phyloP scores from a whole-genome alignment of 1,140 invertebrate species.

The Epicauta chinensis region DNA sequence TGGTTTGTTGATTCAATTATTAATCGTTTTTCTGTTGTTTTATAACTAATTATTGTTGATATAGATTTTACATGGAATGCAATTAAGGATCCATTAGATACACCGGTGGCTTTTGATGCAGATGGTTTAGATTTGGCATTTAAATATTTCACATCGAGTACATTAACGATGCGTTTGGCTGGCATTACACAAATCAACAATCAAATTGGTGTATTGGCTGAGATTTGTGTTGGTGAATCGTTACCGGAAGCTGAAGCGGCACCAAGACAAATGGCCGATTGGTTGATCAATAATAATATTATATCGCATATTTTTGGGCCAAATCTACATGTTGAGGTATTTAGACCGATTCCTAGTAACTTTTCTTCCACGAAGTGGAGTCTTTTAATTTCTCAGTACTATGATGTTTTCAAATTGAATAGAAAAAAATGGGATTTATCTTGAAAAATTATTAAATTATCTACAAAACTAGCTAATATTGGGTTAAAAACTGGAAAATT shows the following conservation, averaged over 20 bases:
- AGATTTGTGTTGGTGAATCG: constrained; percentile 80
- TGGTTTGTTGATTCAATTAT: constrained; percentile 46
- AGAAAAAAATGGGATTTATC: too few species aligned
- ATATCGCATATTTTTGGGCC: constrained; percentile 93
- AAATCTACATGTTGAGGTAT: constrained; percentile 88
- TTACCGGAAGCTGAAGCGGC: constrained; percentile 75
- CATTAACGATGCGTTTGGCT: constrained; percentile 84
- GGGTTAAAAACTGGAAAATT: too few species aligned
- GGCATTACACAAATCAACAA: constrained; percentile 91
- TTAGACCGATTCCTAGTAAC: too few species aligned
- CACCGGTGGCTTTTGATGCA: constrained; percentile 77
- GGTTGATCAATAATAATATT: constrained; percentile 86
- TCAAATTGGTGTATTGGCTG: constrained; percentile 85
- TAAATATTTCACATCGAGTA: constrained; percentile 91
- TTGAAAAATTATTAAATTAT: too few species aligned
- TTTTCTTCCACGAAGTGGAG: too few species aligned
- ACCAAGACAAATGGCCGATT: constrained; percentile 76
- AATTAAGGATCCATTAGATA: constrained; percentile 84
- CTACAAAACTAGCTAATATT: too few species aligned
- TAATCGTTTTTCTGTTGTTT: neutral
- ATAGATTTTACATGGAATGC: constrained; percentile 90
- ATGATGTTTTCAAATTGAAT: too few species aligned
- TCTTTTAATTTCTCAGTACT: too few species aligned
- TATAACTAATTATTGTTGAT: constrained; percentile 10
- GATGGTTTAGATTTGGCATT: constrained; percentile 88